These are phyloP conservation scores for Chloebia gouldiae DNA, from an alignment of 2,113 vertebrate species.

Conservation along the genomic window DNA sequence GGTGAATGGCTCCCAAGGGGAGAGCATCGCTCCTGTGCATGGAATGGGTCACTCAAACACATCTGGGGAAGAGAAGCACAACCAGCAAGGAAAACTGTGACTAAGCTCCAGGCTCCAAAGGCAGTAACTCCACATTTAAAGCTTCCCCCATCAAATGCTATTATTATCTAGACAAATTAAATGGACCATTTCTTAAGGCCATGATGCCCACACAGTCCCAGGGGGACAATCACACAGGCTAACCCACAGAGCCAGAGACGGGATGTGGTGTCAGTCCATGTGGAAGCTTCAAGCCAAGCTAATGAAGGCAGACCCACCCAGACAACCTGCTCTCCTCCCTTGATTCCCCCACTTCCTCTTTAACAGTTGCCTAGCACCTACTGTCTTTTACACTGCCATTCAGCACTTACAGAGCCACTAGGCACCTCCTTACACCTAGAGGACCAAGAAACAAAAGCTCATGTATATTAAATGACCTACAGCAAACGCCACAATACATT, in stretches of 20 bases:
- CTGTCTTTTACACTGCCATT: background rate
- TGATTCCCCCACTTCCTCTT: rapidly evolving
- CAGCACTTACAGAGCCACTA: background rate
- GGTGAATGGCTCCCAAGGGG: rapidly evolving
- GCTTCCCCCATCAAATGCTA: background rate
- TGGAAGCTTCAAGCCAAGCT: background rate
- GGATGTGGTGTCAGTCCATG: background rate
- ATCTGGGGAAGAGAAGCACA: background rate
- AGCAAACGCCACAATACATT: background rate
- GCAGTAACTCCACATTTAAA: background rate
- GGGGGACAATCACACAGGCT: background rate
- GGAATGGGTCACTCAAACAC: rapidly evolving
- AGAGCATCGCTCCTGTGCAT: rapidly evolving
- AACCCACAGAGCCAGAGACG: background rate
- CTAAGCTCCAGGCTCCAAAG: background rate
- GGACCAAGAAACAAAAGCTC: background rate
- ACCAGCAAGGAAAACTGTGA: background rate
- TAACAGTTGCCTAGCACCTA: background rate
- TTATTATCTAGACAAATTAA: background rate
- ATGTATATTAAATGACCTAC: background rate
- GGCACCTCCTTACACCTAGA: background rate
- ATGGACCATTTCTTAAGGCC: background rate
- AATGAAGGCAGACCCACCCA: background rate
- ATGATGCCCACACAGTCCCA: background rate
- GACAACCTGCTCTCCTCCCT: background rate